A percentile compares a stretch with the other conserved stretches of the same genome.
phyloP scores from a whole-genome alignment of 2,113 vertebrate species.

The Benitochromis conjunctus region DNA sequence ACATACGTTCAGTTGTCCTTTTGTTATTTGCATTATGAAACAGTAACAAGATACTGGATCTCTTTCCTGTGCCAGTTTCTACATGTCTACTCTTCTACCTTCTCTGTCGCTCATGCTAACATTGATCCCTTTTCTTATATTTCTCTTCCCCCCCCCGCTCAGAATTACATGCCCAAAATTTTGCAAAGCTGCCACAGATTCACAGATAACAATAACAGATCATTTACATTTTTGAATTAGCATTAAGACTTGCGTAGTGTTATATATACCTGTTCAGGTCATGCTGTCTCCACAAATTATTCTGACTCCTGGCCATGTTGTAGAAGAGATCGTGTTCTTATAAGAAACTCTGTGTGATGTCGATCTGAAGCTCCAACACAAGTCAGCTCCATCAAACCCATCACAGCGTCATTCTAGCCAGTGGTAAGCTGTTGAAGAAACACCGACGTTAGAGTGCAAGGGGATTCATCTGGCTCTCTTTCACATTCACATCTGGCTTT shows the following conservation, averaged over 20 bases:
- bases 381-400: slow-evolving; percentile 25
- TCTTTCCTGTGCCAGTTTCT: not conserved
- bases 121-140: not conserved
- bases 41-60: not conserved
- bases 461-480: not conserved
- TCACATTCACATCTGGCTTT: not conserved
- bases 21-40: not conserved
- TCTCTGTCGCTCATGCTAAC: not conserved
- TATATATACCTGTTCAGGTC: slow-evolving; percentile 80
- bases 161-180: not conserved
- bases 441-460: not conserved
- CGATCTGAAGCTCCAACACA: slow-evolving; percentile 56
- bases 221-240: not conserved
- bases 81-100: not conserved
- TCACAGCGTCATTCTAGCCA: slow-evolving; percentile 3
- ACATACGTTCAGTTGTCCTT: not conserved
- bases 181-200: not conserved
- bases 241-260: not conserved
- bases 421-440: slow-evolving; percentile 30
- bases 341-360: slow-evolving; percentile 72
- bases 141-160: accelerated
- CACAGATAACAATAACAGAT: not conserved
- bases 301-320: slow-evolving; percentile 75
- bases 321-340: slow-evolving; percentile 49
- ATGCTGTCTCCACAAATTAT: slow-evolving; percentile 80